Conservation (phyloP, 2,888 invertebrate species). For the Eupithecia insigniata region DNA sequence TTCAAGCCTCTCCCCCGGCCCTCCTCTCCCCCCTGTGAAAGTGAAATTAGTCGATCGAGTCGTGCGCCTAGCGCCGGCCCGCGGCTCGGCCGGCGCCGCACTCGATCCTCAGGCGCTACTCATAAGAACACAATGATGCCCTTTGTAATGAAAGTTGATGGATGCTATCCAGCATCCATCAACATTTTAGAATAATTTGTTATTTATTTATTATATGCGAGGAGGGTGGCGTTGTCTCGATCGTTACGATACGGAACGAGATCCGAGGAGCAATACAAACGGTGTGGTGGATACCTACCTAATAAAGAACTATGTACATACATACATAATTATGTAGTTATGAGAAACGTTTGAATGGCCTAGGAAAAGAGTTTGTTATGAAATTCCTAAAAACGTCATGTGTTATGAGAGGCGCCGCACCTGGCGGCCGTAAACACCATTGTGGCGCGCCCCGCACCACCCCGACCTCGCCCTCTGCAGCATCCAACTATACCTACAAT, state of each 20-base stretch:
- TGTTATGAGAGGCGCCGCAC: conserved; percentile 45
- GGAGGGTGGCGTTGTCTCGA: background rate
- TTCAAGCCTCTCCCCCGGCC: conserved; percentile 54
- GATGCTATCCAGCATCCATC: no score
- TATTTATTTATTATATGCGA: no score
- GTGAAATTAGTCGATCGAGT: conserved; percentile 64
- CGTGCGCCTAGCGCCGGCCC: conserved; percentile 3
- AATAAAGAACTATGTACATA: no score
- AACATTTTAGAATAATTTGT: no score
- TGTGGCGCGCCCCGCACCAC: conserved; percentile 39
- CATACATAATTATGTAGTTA: background rate
- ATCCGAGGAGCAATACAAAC: background rate
- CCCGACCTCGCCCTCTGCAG: background rate
- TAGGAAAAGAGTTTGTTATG: conserved; percentile 47
- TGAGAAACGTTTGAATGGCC: background rate
- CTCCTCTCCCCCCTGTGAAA: conserved; percentile 59
- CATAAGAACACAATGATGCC: no score
- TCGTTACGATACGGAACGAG: background rate
- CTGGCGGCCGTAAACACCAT: conserved; percentile 54
- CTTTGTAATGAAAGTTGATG: background rate
- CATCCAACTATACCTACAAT: background rate
- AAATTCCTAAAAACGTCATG: conserved; percentile 51
- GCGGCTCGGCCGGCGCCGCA: background rate
- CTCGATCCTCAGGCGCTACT: no score
- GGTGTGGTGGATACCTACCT: no score